These are phyloP conservation scores for Callimorpha dominula DNA, from an alignment of 2,888 invertebrate genomes.

Conservation along the genomic window DNA sequence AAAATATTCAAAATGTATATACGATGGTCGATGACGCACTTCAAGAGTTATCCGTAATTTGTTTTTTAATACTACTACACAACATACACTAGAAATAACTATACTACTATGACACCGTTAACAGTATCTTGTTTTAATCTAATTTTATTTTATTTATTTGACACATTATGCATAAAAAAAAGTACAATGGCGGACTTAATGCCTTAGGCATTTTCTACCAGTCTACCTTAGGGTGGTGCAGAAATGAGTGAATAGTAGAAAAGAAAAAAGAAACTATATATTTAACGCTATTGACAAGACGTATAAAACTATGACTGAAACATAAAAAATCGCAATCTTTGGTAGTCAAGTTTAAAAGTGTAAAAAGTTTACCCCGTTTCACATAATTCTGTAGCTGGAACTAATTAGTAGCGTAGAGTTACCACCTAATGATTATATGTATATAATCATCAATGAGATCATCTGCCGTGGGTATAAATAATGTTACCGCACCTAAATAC, in stretches of 20 bases:
- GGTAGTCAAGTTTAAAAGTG: conserved; percentile 6
- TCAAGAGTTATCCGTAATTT: too few relatives aligned
- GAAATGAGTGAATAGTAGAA: too few relatives aligned
- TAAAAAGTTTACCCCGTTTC: conserved; percentile 33
- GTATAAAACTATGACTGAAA: neutral
- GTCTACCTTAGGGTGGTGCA: too few relatives aligned
- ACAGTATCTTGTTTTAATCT: neutral
- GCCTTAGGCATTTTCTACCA: too few relatives aligned
- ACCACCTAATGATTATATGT: conserved; percentile 14
- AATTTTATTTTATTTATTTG: too few relatives aligned
- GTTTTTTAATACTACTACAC: too few relatives aligned
- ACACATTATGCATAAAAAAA: too few relatives aligned
- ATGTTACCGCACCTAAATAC: neutral
- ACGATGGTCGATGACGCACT: too few relatives aligned
- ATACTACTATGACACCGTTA: neutral
- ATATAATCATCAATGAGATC: conserved; percentile 11
- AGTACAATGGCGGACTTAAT: too few relatives aligned
- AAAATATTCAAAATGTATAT: too few relatives aligned
- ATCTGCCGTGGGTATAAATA: neutral
- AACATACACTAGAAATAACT: too few relatives aligned
- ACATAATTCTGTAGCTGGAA: conserved; percentile 13
- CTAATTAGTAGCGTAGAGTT: conserved; percentile 25
- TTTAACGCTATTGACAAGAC: neutral
- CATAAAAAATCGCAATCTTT: neutral
- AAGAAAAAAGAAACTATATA: too few relatives aligned